Conservation (phyloP, 1,140 invertebrate genomes). For the Eulimnadia texana region DNA sequence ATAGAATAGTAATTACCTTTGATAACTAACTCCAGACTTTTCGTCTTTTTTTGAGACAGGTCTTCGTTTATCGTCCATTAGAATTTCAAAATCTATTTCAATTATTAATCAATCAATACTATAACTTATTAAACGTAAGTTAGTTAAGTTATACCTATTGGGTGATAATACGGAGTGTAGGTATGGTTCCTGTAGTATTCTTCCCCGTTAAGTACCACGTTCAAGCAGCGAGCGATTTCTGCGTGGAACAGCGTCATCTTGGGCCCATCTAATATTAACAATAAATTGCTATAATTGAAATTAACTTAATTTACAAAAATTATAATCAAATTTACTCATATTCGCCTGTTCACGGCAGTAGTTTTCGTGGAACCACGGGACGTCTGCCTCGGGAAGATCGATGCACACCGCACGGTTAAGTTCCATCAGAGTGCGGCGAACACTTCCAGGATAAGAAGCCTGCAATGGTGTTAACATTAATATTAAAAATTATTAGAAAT, state of each 20-base stretch:
- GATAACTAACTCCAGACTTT: too few species aligned
- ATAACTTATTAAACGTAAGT: constrained; percentile 19
- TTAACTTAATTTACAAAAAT: too few species aligned
- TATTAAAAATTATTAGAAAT: neutral
- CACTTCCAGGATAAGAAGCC: constrained; percentile 34
- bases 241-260: constrained; percentile 16
- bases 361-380: constrained; percentile 50
- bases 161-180: constrained; percentile 23
- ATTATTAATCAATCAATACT: constrained; percentile 15
- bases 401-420: constrained; percentile 45
- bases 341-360: constrained; percentile 33
- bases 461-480: constrained; percentile 23
- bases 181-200: neutral
- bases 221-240: constrained; percentile 18
- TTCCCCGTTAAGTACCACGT: constrained; percentile 17
- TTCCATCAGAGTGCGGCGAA: constrained; percentile 39
- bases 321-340: too few species aligned
- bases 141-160: constrained; percentile 20
- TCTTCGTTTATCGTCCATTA: constrained; percentile 21
- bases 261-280: constrained; percentile 3
- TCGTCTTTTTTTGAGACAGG: constrained; percentile 16
- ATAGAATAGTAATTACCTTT: neutral
- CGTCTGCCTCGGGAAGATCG: constrained; percentile 40
- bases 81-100: constrained; percentile 22
- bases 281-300: neutral